Evolutionary conservation across 2,888 invertebrate genomes (phyloP), one percentile per base, ranked within the genome.

Genomic region (Scaptodrosophila latifasciaeformis): DNA sequence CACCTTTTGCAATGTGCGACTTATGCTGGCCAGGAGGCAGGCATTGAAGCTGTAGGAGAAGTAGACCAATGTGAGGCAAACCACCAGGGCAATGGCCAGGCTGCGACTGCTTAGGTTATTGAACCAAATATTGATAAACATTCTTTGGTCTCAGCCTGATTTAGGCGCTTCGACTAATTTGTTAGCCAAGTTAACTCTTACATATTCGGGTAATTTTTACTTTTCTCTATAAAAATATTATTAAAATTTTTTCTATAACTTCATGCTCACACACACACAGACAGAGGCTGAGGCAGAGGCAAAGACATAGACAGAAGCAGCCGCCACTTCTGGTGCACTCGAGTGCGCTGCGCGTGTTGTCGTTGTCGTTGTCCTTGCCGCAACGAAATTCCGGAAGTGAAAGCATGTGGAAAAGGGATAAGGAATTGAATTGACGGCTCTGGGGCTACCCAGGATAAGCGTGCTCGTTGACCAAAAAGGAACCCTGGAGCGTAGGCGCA

Each of bases 1-100:
- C 45, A 90, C 89, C 86, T 87, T 88, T 79, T 88, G 88, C 61
- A 89, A 81, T 43, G 88, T 87, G 80, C 87, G 88, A 61, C 88
- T 87, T 61, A 90, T 86, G 72, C 88, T 89, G 45, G 88, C 86
- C 50, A 90, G 86, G 45, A 90, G 82, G 79, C 90, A 90, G 39
- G 89, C 88, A 81, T 90, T 90, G 76, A 89, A 90, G 42, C 88
- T 87, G 70, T 89, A 90, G n/a, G 89, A 88, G 60, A 90, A 86
- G 74, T 90, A 90, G 62, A 90, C 83, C 52, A 90, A 87, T 59
- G 88, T 86, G 61, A 88, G 81, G 69, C 88, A 89, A 65, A 87
- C 75, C 44, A 87, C 57, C 64, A 88, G 78, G 50, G 85, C 87
- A 64, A 87, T 83, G 70, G 83, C 81, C 62, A 87, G 74, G 54